Evolutionary conservation across 2,797 vertebrate genomes (phyloP).

Genomic region (Echiichthys vipera): DNA sequence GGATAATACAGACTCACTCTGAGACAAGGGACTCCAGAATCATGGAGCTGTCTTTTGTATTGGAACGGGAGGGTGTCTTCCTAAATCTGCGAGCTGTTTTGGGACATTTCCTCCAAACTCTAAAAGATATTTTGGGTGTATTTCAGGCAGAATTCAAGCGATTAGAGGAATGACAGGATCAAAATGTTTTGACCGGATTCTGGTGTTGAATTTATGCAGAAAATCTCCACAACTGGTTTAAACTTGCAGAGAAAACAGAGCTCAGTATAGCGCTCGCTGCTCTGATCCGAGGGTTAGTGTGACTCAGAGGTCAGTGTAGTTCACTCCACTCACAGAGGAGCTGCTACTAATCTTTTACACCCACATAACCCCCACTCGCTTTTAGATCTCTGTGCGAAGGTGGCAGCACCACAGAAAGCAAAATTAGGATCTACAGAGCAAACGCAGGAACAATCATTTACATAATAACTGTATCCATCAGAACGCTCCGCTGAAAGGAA

Average conservation of each 20-base stretch:
- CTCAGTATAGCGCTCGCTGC: not conserved
- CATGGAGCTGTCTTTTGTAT: slow-evolving; percentile 28
- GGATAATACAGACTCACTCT: slow-evolving; percentile 43
- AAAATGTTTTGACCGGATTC: slow-evolving; percentile 23
- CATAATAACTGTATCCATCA: slow-evolving; percentile 69
- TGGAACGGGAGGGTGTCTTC: slow-evolving; percentile 29
- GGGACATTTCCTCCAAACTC: slow-evolving; percentile 29
- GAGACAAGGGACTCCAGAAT: slow-evolving; percentile 34
- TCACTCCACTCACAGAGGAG: slow-evolving; percentile 58
- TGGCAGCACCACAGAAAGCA: slow-evolving; percentile 51
- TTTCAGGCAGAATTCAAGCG: slow-evolving; percentile 18
- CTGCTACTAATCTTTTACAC: slow-evolving; percentile 66
- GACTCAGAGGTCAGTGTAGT: slow-evolving; percentile 71
- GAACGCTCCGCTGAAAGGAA: slow-evolving; percentile 43
- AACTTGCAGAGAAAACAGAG: slow-evolving; percentile 39
- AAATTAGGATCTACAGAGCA: slow-evolving; percentile 61
- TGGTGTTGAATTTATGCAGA: slow-evolving; percentile 16
- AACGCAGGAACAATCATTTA: slow-evolving; percentile 63
- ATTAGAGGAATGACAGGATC: slow-evolving; percentile 24
- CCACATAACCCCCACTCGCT: slow-evolving; percentile 59
- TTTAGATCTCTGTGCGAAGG: slow-evolving; percentile 52
- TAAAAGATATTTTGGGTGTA: slow-evolving; percentile 12
- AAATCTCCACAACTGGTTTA: slow-evolving; percentile 19
- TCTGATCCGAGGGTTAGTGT: slow-evolving; percentile 53
- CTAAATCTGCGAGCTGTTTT: slow-evolving; percentile 48